Evolutionary conservation across 2,113 vertebrate genomes (phyloP).

Genomic region (Porphyrio hochstetteri): DNA sequence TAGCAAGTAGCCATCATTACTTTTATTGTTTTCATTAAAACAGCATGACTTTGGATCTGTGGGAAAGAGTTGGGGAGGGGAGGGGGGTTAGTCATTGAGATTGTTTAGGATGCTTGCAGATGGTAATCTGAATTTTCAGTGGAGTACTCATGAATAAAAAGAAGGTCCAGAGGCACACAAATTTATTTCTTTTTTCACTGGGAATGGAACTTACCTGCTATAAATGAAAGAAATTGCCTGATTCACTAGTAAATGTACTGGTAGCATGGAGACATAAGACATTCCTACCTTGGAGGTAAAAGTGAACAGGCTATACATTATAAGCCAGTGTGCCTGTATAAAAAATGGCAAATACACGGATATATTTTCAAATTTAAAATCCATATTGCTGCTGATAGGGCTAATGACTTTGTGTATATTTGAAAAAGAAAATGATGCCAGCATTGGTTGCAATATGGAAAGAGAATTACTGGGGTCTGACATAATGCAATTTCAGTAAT

Average conservation of each 20-base stretch:
- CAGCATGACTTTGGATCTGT: neutral
- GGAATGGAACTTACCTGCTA: neutral
- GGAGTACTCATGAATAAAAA: constrained; percentile 3
- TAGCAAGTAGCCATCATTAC: neutral
- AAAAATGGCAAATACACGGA: neutral
- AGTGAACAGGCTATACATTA: neutral
- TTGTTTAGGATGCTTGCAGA: constrained; percentile 13
- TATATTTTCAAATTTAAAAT: neutral
- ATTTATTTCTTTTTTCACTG: neutral
- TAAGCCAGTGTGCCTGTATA: neutral
- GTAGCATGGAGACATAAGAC: neutral
- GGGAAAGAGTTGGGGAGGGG: neutral
- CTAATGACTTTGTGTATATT: neutral
- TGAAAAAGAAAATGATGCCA: neutral
- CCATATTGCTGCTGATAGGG: neutral
- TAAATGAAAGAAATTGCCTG: neutral
- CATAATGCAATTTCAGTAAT: neutral
- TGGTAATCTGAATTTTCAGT: constrained; percentile 1
- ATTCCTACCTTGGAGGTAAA: neutral
- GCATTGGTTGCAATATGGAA: neutral
- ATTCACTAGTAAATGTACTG: neutral
- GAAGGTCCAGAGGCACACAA: neutral
- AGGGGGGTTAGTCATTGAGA: neutral
- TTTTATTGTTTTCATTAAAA: constrained; percentile 23
- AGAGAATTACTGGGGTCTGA: neutral